Evolutionary conservation across 2,113 vertebrate species (phyloP).

Genomic region (Clarias gariepinus): DNA sequence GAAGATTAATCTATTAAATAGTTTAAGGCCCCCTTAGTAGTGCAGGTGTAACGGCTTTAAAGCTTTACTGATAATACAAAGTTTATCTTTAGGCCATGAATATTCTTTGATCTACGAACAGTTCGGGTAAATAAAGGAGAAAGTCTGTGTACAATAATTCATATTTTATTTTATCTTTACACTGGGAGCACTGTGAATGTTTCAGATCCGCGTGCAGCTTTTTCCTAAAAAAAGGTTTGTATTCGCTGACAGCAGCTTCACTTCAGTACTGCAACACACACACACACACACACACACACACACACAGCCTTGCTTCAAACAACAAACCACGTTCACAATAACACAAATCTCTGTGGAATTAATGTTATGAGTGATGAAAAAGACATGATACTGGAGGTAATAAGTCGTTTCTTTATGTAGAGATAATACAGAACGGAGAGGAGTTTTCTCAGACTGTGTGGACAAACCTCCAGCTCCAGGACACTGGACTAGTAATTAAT

Average conservation of each 20-base stretch:
- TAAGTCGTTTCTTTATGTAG: conserved; percentile 20
- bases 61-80: neutral
- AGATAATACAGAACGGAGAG: neutral
- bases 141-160: neutral
- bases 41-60: neutral
- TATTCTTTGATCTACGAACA: neutral
- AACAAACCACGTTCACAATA: conserved; percentile 11
- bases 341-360: conserved; percentile 3
- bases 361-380: conserved; percentile 19
- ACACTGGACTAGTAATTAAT: conserved; percentile 18
- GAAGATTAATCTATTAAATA: too few species aligned
- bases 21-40: neutral
- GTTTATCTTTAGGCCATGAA: neutral
- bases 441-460: neutral
- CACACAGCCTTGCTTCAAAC: neutral
- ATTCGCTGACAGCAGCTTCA: conserved; percentile 42
- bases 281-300: conserved; percentile 18
- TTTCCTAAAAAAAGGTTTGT: conserved; percentile 42
- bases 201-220: conserved; percentile 20
- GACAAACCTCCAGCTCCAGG: neutral
- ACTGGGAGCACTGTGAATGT: conserved; percentile 35
- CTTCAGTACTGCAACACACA: conserved; percentile 38
- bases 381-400: neutral
- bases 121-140: neutral
- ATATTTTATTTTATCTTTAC: conserved; percentile 49